Percentiles rank a stretch among this genome's conserved stretches.
Conservation (phyloP, 2,113 vertebrate genomes). For the Barnardius zonarius region DNA sequence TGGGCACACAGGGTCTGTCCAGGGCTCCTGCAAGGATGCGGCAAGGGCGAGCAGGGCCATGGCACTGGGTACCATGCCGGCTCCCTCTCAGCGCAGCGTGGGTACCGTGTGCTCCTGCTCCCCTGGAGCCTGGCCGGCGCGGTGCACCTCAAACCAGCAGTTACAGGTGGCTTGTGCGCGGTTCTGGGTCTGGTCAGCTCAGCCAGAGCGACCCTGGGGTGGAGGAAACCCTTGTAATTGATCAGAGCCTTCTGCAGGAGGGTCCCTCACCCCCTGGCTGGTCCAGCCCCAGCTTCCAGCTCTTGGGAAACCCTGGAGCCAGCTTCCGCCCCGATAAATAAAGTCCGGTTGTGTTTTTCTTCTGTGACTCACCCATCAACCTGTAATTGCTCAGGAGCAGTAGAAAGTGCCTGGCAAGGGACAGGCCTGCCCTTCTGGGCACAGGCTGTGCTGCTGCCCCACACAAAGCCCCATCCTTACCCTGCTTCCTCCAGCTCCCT, state of each 20-base stretch:
- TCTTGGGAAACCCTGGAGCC: constrained; percentile 11
- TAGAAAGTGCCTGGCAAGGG: not conserved
- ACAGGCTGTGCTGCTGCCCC: not conserved
- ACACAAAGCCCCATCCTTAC: rapidly evolving
- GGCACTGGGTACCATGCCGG: too few relatives aligned
- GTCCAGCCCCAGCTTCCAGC: not conserved
- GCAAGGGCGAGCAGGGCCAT: rapidly evolving
- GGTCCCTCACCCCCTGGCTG: not conserved
- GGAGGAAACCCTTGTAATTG: not conserved
- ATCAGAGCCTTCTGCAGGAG: not conserved
- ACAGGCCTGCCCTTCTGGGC: not conserved
- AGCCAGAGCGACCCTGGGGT: not conserved
- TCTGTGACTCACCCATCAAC: not conserved
- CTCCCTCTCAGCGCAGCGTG: rapidly evolving
- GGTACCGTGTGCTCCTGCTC: not conserved
- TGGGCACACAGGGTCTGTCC: not conserved
- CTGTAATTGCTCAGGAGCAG: not conserved
- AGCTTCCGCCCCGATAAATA: not conserved
- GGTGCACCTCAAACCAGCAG: not conserved
- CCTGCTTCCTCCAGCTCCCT: not conserved
- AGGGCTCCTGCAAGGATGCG: not conserved
- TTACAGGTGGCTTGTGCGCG: not conserved
- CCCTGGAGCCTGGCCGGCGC: not conserved
- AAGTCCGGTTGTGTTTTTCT: not conserved
- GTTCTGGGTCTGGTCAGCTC: not conserved